Base-by-base conservation (phyloP, 2,113 vertebrate genomes). In the Nerophis ophidion region DNA sequence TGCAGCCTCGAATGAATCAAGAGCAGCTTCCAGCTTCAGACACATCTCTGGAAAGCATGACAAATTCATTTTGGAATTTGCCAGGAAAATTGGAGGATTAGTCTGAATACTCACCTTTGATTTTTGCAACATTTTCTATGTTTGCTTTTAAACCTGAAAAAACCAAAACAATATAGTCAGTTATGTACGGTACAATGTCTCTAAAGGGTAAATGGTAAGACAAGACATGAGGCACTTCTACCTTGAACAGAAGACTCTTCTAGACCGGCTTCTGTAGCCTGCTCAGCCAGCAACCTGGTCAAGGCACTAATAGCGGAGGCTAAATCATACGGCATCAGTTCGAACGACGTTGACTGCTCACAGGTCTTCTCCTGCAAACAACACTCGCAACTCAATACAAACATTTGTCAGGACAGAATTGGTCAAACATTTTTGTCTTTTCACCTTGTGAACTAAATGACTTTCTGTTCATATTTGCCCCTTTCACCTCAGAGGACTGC, bases 281-380 rank as follows among this genome's bases (percentile, higher is more conserved):
- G 88, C 33, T 98, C 93, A 70, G 88, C 79, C 64, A 99, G 80
- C 2, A 97, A 74, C 1, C 85, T 49, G 70, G 91, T 89, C 1
- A 99, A 57, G 0, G 87, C 89, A 0, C 85, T 90, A 34, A 98
- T 81, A 0, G 94, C 93, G 0, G 93, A 93, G 7, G 93, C 92
- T 53, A 99, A 9, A 9, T 99, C 96, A 0, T 90, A 93, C 0
- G 95, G 95, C 0, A 91, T 94, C 75, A 99, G 64, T 74, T 99
- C 97, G 58, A 98, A 97, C 0, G 96, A 99, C 0, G 93, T 92
- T 0, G 93, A 89, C 16, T 99, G 95, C 66, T 99, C 96, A 62
- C 97, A 99, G 55, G 94, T 84, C 70, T 88, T 94, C 81, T 98
- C 97, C 97, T 99, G 66, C 33, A 61, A 40, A 55, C 10, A 44